phyloP scores from a whole-genome alignment of 2,797 vertebrate genomes.

The Acrossocheilus fasciatus region DNA sequence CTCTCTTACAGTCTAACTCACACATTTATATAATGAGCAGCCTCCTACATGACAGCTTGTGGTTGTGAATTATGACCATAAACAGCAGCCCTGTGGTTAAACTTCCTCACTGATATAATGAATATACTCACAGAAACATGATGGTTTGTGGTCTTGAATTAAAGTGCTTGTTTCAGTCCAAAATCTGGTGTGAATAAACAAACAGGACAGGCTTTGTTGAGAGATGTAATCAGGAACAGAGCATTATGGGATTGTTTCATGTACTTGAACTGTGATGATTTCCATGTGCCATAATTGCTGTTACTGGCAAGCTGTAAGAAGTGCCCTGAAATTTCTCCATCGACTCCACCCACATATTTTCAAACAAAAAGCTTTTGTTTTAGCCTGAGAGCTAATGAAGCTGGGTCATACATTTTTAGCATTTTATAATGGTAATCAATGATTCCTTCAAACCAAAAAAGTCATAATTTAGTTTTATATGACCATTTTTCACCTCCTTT shows the following conservation, averaged over 20 bases:
- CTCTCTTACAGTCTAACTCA: conserved; percentile 55
- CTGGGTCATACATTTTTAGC: not conserved
- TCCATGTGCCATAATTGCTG: conserved; percentile 28
- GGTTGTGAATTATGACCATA: conserved; percentile 62
- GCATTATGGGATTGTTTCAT: conserved; percentile 35
- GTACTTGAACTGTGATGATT: conserved; percentile 32
- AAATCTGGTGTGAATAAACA: conserved; percentile 43
- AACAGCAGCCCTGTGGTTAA: conserved; percentile 59
- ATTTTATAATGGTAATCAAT: conserved; percentile 8
- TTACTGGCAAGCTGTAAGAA: conserved; percentile 38
- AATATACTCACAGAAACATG: conserved; percentile 57
- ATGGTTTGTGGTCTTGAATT: conserved; percentile 54
- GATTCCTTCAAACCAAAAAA: not conserved
- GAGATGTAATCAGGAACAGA: conserved; percentile 23
- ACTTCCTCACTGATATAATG: conserved; percentile 60
- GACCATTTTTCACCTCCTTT: not conserved
- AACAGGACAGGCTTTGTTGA: conserved; percentile 41
- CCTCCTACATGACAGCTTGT: conserved; percentile 60
- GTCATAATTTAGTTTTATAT: not conserved
- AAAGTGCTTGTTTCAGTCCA: conserved; percentile 43
- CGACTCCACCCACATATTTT: conserved; percentile 34
- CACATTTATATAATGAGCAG: conserved; percentile 64
- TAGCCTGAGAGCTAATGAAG: conserved; percentile 17
- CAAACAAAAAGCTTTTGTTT: conserved; percentile 34
- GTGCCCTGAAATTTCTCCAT: conserved; percentile 29